Evolutionary conservation across 2,797 vertebrate genomes (phyloP).

Genomic region (Halcyon leucocephala): DNA sequence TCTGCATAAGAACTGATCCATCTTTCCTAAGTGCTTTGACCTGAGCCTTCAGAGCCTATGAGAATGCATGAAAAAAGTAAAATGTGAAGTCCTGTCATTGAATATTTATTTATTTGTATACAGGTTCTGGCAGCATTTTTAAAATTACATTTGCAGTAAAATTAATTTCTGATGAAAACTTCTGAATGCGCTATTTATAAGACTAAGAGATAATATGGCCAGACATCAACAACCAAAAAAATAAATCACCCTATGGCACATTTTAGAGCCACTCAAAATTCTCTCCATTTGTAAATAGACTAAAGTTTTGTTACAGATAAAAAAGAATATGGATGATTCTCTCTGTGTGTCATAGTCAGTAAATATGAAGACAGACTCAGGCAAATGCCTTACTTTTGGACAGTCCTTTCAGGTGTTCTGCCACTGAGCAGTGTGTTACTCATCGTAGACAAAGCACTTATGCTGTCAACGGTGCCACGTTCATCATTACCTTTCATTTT

Average conservation of each 20-base stretch:
- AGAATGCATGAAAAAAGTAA: not conserved
- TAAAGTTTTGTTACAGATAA: not conserved
- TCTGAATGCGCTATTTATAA: not conserved
- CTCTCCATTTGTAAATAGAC: not conserved
- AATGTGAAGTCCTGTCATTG: not conserved
- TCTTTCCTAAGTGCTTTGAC: constrained; percentile 45
- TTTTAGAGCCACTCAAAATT: not conserved
- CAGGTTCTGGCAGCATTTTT: not conserved
- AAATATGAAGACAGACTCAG: not conserved
- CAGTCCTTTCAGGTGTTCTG: not conserved
- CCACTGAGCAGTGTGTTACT: not conserved
- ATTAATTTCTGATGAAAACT: not conserved
- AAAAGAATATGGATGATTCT: fast-evolving
- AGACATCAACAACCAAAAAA: not conserved
- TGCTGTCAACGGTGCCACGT: not conserved
- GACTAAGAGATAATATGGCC: not conserved
- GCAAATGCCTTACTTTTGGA: not conserved
- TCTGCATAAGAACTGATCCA: constrained; percentile 53
- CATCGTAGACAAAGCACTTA: not conserved
- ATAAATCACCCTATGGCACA: not conserved
- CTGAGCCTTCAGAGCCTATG: constrained; percentile 42
- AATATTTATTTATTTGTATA: not conserved
- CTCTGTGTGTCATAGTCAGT: not conserved
- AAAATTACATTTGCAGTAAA: not conserved
- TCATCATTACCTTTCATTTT: constrained; percentile 2